Evolutionary conservation across 1,140 invertebrate species (phyloP), one percentile per base, ranked within the genome.

Genomic region (Camponotus vicinus): DNA sequence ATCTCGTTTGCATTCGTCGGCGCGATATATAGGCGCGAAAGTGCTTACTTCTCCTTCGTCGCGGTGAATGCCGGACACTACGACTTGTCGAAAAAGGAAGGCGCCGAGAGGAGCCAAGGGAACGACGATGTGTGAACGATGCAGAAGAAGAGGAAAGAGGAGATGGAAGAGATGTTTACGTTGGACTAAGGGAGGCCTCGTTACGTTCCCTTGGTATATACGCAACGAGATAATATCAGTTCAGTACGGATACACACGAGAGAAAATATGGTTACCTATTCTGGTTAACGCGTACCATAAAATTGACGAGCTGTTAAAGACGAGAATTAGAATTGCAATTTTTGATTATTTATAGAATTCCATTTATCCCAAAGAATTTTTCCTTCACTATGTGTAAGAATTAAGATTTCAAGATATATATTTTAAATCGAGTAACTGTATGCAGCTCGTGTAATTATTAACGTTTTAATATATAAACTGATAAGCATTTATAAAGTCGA

Each of bases 1-100:
- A 27, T 27, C 89, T 89, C 88, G 85, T 89, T 90, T 90, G 85
- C 87, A 89, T 90, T 80, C 66, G 70, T 79, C 73, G 76, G 86
- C 32, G 59, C 21, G 88, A 73, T 86, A 82, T 89, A 78, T 55
- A 61, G 84, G 84, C 78, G 78, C 77, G 88, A 89, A 80, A 52
- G 66, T 57, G 69, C 66, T 59, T 82, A 71, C 77, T 75, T 49
- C 49, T 52, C 15, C 49, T 82, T 70, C 42, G 21, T 21, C 37
- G n/a, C 21, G 37, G n/a, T 18, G 37, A 76, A 45, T 71, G 85
- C 52, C 61, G 76, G 84, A 89, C 84, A 77, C 45, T 63, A 55
- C n/a, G 69, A 61, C 76, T 52, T 52, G 49, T 80, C 34, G 73
- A 83, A 59, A 61, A 63, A 78, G 63, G 45, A 69, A 66, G 34